These are phyloP conservation scores for Pollenia angustigena DNA, from an alignment of 2,888 invertebrate genomes.

Conservation along the genomic window DNA sequence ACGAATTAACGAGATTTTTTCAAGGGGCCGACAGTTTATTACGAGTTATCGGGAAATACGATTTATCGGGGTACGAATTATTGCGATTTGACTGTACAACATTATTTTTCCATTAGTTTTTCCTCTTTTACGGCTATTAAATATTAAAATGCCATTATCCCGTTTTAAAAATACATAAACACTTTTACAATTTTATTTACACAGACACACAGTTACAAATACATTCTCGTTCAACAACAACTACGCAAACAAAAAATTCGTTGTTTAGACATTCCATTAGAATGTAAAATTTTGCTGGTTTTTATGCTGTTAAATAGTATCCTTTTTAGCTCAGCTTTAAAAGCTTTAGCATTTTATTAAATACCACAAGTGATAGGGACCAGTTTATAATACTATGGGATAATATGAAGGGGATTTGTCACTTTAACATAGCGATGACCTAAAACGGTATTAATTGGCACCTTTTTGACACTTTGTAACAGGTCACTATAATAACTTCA, in stretches of 20 bases:
- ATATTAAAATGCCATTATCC: conserved; percentile 71
- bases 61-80: too few relatives aligned
- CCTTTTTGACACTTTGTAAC: too few relatives aligned
- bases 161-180: conserved; percentile 51
- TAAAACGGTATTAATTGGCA: too few relatives aligned
- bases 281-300: conserved; percentile 15
- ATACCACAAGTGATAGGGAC: too few relatives aligned
- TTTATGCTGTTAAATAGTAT: conserved; percentile 14
- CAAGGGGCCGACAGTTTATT: too few relatives aligned
- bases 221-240: background rate
- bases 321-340: conserved; percentile 16
- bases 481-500: too few relatives aligned
- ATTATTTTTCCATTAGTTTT: conserved; percentile 65
- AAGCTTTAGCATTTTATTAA: background rate
- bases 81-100: too few relatives aligned
- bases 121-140: conserved; percentile 53
- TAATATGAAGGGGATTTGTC: too few relatives aligned
- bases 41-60: too few relatives aligned
- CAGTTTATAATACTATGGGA: too few relatives aligned
- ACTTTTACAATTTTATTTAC: conserved; percentile 24
- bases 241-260: background rate
- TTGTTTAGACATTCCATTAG: conserved; percentile 47
- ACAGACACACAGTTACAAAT: background rate
- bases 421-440: too few relatives aligned
- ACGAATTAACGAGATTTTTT: too few relatives aligned